Evolutionary conservation across 2,888 invertebrate species (phyloP), one percentile per base, ranked within the genome.

Genomic region (Cantharis flavilabris): DNA sequence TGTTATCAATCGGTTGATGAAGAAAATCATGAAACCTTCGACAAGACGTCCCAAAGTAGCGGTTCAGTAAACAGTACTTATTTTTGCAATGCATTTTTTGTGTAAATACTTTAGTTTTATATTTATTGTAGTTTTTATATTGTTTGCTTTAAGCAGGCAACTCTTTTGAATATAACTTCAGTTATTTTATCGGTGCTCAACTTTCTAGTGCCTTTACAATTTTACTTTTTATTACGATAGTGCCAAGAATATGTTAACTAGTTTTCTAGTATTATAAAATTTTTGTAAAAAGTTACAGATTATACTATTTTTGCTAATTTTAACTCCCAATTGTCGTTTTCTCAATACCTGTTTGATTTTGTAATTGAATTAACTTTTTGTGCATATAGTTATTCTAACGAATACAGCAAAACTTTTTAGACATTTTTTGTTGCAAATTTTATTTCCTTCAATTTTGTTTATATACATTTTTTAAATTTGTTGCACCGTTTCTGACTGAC

Each of bases 11-110:
- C 64, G 33, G 13, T 69, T n/a, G 65, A 26, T 3, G 65, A 23
- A 73, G n/a, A n/a, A 0, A 9, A 9, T 73, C 70, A 11, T 33
- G 23, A 70, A 67, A 69, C 16, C 69, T 30, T 20, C 69, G 3
- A 26, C 62, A n/a, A 78, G 72, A 20, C 16, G 18, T 11, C 69
- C 70, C 20, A 76, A 79, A 74, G 20, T 67, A 14, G 62, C 74
- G 14, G 28, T 64, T 18, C 18, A 67, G 11, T 67, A 67, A 18
- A 7, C 0, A 10, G 10, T 67, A 13, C 18, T 67, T 14, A 67
- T 26, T 23, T 3, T 67, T 5, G 26, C 20, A n/a, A 23, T 23
- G 65, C 26, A 67, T 67, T 67, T 65, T 67, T 67, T 67, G n/a
- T 18, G 23, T 23, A n/a, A 67, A 67, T 67, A 67, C 1, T 7